Evolutionary conservation across 2,888 invertebrate genomes (phyloP), one percentile per base, ranked within the genome.

Genomic region (Trilocha varians): DNA sequence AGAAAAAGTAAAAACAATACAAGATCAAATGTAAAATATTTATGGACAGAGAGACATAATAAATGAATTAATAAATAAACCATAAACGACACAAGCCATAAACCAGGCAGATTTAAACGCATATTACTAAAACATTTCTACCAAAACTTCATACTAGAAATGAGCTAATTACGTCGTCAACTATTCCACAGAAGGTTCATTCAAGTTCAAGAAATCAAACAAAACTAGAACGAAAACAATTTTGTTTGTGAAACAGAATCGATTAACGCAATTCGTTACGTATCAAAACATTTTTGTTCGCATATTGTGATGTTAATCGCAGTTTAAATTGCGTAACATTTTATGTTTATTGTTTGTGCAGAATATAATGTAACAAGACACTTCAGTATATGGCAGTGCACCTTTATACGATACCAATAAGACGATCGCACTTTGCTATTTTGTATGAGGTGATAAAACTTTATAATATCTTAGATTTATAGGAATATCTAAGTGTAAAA

Each of bases 341-440:
- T 25, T 25, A n/a, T 42, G 25, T 37, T 25, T 35, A 14, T 40
- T 15, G 34, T 39, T 38, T 42, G 42, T 44, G 43, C 49, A 52
- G 47, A 47, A 48, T 42, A 44, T 43, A 48, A 46, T 47, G 49
- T 45, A 53, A 55, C 45, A 45, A 41, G 46, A 53, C 45, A 50
- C 51, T 42, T 16, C 15, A 34, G 36, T 37, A 43, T 40, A 40
- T 40, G 40, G 43, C 36, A n/a, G 13, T 36, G 9, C 36, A 8
- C 36, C n/a, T 16, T 16, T 16, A 15, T n/a, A 11, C 15, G 6
- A 6, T 11, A 4, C 4, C 6, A 25, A 25, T 11, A 25, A 9
- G 5, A 18, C 18, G 8, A 5, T 5, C 8, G 18, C 18, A 18
- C 5, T 18, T 5, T 18, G 18, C 18, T 18, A n/a, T n/a, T n/a